Base-by-base conservation (phyloP, 1,140 invertebrate species). In the Dufourea novaeangliae region DNA sequence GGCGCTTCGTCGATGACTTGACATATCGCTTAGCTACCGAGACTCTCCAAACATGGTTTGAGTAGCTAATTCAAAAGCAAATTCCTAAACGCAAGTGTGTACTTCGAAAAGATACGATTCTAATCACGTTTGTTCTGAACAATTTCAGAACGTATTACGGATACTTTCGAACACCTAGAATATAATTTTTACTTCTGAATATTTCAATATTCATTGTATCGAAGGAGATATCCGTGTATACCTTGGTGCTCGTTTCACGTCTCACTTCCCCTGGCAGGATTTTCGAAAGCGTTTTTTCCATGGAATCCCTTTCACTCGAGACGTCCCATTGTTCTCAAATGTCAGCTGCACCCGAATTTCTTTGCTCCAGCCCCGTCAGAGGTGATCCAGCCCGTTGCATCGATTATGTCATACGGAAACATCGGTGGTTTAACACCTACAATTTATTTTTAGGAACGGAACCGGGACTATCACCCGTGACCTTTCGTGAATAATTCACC, bases 241-340 rank as follows among this genome's bases (percentile, higher is more conserved):
- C n/a, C n/a, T n/a, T n/a, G n/a, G 8, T 37, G 34, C 4, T 14
- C 17, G 11, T 29, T 27, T 14, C 11, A 46, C 7, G 25, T n/a
- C 59, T 41, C 27, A 39, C 12, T 44, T 63, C 17, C 29, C 25
- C 27, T n/a, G 71, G 34, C 17, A 25, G 66, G 37, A 79, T 79
- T 85, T 84, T 86, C 67, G 76, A 84, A 86, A 86, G 76, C 59
- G 29, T 56, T 67, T 75, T 75, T 81, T 83, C 29, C 54, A 34
- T 66, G 50, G 46, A 46, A 22, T 54, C 22, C 79, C 59, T 82
- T 79, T 79, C 76, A 82, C 63, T 64, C 39, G 57, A 64, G 57
- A 37, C 27, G 63, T 78, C 44, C 37, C 37, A 84, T 79, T 84
- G 79, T 57, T 84, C 63, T 73, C 27, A 59, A 54, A 78, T 75